Base-by-base conservation (phyloP, 1,140 invertebrate species). In the Reticulitermes speratus region DNA sequence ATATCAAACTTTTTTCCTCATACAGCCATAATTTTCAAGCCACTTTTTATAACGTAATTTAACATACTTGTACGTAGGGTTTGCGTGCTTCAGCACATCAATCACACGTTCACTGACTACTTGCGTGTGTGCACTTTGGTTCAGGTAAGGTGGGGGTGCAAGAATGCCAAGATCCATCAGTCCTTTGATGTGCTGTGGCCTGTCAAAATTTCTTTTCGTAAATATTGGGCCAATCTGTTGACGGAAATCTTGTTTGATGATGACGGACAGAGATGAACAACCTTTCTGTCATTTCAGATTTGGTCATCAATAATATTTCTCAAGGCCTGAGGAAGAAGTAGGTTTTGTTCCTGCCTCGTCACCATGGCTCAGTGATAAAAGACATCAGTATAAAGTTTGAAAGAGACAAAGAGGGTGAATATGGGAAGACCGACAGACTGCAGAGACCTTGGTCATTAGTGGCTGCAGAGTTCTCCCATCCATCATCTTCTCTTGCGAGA, bases 181-280 rank as follows among this genome's bases (percentile, higher is more conserved):
- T 30, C n/a, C n/a, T 75, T 75, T 75, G 65, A 75, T 25, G n/a
- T 75, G 65, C 25, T n/a, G n/a, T 75, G 65, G 65, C 25, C 65
- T 75, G 65, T 75, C 65, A 75, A 30, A 75, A 75, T 75, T 75
- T 75, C 65, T 75, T 25, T 75, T 75, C 65, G 65, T 75, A 75
- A 75, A 75, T 75, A 75, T 75, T 75, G 25, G 65, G 65, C 65
- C 75, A 86, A 86, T 86, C 85, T 86, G 85, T 86, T 86, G 85
- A 86, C 85, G 55, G 85, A 86, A 86, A 81, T 86, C 45, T 86
- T 86, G 85, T n/a, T 86, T 86, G 55, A 86, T 86, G 59, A 65
- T 65, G 65, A 86, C 32, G 75, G 85, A 86, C 85, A 48, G 32
- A 86, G 85, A 86, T 48, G 85, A 86, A 86, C 59, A 69, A 38